These are phyloP conservation scores for Limnodromus scolopaceus DNA, from an alignment of 2,797 vertebrate species.

Conservation along the genomic window DNA sequence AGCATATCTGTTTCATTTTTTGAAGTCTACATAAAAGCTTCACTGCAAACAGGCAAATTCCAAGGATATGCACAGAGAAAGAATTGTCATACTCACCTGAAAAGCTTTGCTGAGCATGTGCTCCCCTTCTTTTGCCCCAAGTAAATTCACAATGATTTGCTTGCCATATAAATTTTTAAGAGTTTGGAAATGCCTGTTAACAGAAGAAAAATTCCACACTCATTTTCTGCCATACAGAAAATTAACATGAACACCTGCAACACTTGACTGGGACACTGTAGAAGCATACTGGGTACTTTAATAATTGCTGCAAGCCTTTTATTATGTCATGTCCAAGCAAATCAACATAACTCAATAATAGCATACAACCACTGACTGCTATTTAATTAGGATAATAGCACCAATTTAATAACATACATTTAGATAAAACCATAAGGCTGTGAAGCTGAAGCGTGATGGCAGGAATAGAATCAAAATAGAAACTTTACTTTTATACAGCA, in stretches of 20 bases:
- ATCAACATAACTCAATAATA: background rate
- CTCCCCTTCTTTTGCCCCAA: constrained; percentile 97
- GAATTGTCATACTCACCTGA: constrained; percentile 83
- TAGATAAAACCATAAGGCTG: background rate
- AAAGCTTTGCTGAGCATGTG: constrained; percentile 99
- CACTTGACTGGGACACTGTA: background rate
- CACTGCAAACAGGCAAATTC: background rate
- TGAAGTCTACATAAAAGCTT: background rate
- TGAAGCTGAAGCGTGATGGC: background rate
- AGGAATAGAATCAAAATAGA: background rate
- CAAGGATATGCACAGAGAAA: background rate
- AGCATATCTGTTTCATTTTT: background rate
- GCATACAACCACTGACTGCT: background rate
- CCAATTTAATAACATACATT: background rate
- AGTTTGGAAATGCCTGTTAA: constrained; percentile 91
- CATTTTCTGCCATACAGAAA: background rate
- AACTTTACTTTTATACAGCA: background rate
- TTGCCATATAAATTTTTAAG: constrained; percentile 93
- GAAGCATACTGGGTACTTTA: background rate
- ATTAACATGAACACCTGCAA: background rate
- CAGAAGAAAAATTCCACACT: constrained; percentile 7
- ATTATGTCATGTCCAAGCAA: background rate
- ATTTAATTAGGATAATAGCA: background rate
- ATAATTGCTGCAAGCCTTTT: background rate
- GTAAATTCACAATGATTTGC: constrained; percentile 95